Base-by-base conservation (phyloP, 2,113 vertebrate species). In the Sardina pilchardus region DNA sequence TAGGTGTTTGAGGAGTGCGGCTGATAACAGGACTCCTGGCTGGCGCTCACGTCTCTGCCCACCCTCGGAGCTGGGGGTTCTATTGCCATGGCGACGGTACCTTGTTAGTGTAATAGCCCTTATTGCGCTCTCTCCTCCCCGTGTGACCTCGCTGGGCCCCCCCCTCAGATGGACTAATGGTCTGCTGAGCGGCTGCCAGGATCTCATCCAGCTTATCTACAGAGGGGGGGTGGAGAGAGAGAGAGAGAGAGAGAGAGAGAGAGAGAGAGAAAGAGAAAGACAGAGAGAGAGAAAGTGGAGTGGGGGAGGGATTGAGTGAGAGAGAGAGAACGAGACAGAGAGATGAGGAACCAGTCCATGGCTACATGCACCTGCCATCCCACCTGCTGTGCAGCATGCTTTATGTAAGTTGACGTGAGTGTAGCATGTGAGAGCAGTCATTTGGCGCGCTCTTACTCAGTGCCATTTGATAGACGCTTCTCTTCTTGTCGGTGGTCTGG, bases 401-500 rank as follows among this genome's bases (percentile, higher is more conserved):
- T 36, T 36, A 78, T 78, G 71, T 34, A 78, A 78, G 34, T 36
- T 36, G 63, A 71, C 5, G 71, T 78, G 63, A 71, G 63, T 78
- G 0, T 36, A 34, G 30, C 17, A 16, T 78, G 34, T 78, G 30
- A 78, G 71, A 17, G 71, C 71, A 83, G 90, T 82, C 26, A 82
- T 26, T 42, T 26, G 26, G 1, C 1, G 4, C 39, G 4, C 14
- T 90, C 95, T 96, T 96, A 98, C 97, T 98, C 89, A 98, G 93
- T 47, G 97, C 97, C 97, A 98, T 97, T 93, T 98, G 97, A 93
- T 98, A 98, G 88, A 98, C 97, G 0, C 96, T 98, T 90, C 96
- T 95, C 93, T 97, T 97, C 93, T 97, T 98, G 93, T 98, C 97
- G 83, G 97, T 94, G 89, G 93, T 94, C 89, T 96, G 96, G 34